phyloP scores from a whole-genome alignment of 2,888 invertebrate genomes.

The Apamea epomidion region DNA sequence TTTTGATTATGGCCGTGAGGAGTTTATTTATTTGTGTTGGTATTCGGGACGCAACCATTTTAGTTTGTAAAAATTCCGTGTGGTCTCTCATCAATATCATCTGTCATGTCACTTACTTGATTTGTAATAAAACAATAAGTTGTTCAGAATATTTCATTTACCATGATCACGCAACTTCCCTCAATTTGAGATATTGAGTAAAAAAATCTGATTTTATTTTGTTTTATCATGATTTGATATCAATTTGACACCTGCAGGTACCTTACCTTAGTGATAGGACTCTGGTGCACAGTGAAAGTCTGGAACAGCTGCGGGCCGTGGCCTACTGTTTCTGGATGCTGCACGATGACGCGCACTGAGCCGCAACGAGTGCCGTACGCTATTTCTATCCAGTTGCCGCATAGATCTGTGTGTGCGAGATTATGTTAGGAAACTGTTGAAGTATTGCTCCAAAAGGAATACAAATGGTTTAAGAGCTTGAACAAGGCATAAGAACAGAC shows the following conservation, averaged over 20 bases:
- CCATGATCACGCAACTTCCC: neutral
- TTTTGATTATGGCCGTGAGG: neutral
- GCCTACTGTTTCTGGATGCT: constrained; percentile 99
- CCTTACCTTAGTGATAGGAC: constrained; percentile 97
- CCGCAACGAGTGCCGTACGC: constrained; percentile 99
- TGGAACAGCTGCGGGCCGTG: constrained; percentile 99
- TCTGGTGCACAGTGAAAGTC: constrained; percentile 99
- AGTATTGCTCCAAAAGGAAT: neutral
- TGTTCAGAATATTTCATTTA: neutral
- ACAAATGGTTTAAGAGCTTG: too few species aligned
- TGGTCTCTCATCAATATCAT: neutral
- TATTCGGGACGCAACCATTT: neutral
- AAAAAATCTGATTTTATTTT: neutral
- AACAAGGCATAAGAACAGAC: too few species aligned
- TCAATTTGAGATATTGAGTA: neutral
- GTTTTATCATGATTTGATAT: neutral
- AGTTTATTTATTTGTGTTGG: neutral
- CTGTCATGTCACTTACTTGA: neutral
- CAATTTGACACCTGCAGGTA: neutral
- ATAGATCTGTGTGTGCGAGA: constrained; percentile 92
- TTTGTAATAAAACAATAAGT: too few species aligned
- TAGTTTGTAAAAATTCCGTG: neutral
- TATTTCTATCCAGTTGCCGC: constrained; percentile 99
- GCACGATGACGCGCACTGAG: constrained; percentile 98
- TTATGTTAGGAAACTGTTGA: neutral